Base-by-base conservation (phyloP, 2,888 invertebrate genomes). In the Ischnura elegans region DNA sequence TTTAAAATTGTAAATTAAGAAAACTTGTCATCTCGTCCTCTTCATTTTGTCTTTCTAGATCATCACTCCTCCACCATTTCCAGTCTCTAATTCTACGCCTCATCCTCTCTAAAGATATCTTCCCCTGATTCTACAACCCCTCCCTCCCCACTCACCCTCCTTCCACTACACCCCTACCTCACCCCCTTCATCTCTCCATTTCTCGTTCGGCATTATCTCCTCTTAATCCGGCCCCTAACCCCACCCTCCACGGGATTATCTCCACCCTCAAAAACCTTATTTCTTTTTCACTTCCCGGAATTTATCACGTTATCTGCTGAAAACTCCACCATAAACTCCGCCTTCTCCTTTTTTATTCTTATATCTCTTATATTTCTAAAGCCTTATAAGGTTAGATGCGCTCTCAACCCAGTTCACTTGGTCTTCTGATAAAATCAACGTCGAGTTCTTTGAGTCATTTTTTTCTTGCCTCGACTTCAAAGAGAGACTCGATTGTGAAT, bases 231-330 rank as follows among this genome's bases (percentile, higher is more conserved):
- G 8, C 76, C 36, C n/a, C n/a, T n/a, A n/a, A n/a, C n/a, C n/a
- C n/a, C n/a, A n/a, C 76, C 76, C 36, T 51, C 51, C 8, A 10
- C 29, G n/a, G 76, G 76, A 76, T 76, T 13, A 76, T 76, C 76
- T 76, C 36, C n/a, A 36, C 3, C 76, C 51, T n/a, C n/a, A 29
- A 76, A 76, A 76, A 76, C 76, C 36, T 76, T 76, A 76, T 76
- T 76, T 36, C 76, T 76, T 76, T 76, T 76, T 76, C 76, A 76
- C 76, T 76, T 76, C 36, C 36, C 76, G 2, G 76, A 76, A 76
- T 36, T 36, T 76, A 76, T 76, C 76, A 76, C 29, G 76, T 76
- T 76, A 76, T 76, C 76, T 76, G 76, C 29, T 0, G 76, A 76
- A 76, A 76, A 76, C 76, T 76, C 76, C 36, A 36, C 76, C n/a